phyloP scores from a whole-genome alignment of 1,140 invertebrate genomes.

The Lasioglossum baleicum region DNA sequence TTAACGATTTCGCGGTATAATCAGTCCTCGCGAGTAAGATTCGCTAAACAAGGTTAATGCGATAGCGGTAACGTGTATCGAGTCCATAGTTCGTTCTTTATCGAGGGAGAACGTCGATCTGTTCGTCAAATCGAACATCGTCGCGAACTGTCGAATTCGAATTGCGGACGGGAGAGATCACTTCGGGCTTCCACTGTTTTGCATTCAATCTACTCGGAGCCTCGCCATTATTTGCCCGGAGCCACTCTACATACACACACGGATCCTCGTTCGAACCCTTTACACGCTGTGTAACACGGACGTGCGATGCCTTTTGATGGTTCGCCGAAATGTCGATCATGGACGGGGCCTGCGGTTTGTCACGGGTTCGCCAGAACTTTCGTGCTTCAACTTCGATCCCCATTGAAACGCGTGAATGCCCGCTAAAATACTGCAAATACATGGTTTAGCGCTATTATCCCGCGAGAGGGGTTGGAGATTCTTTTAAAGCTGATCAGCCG shows the following conservation, averaged over 20 bases:
- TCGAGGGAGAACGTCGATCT: neutral
- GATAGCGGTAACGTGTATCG: neutral
- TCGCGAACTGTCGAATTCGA: conserved; percentile 21
- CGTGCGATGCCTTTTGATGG: conserved; percentile 27
- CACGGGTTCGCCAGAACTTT: conserved; percentile 5
- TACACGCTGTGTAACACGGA: conserved; percentile 8
- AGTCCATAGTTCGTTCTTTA: neutral
- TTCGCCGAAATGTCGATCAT: conserved; percentile 27
- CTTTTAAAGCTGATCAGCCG: neutral
- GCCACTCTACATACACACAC: conserved; percentile 5
- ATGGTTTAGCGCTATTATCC: neutral
- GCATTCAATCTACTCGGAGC: conserved; percentile 34
- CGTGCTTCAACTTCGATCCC: neutral
- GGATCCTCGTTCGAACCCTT: neutral
- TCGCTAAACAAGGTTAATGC: neutral
- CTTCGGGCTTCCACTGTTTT: conserved; percentile 30
- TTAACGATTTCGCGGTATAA: too few relatives aligned
- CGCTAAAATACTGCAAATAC: neutral
- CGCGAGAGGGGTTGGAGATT: neutral
- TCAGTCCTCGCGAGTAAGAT: neutral
- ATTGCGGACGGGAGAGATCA: conserved; percentile 7
- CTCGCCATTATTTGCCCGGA: conserved; percentile 32
- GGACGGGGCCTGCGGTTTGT: conserved; percentile 21
- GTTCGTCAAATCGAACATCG: conserved; percentile 16
- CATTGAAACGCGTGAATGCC: neutral